Percentiles rank a stretch among this genome's conserved stretches.
These are phyloP conservation scores for Buathra laborator DNA, from an alignment of 2,888 invertebrate species.

Conservation along the genomic window DNA sequence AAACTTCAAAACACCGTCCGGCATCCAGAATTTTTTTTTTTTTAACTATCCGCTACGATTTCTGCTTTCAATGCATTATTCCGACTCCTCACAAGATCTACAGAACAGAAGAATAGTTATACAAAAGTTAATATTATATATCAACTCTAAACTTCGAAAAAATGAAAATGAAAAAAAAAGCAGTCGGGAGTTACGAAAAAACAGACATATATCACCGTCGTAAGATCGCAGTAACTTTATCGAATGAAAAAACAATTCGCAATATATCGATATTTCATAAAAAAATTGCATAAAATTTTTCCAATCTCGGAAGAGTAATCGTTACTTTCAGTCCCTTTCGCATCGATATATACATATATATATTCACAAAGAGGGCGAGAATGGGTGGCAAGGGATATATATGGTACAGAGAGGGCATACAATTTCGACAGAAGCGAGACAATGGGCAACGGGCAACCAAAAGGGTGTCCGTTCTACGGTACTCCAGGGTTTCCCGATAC, in stretches of 20 bases:
- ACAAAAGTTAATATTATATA: no score
- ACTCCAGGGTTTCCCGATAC: slow-evolving; percentile 52
- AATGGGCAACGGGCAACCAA: slow-evolving; percentile 73
- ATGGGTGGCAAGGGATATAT: neutral
- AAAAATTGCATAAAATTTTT: slow-evolving; percentile 33
- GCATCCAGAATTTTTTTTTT: no score
- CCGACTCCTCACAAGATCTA: no score
- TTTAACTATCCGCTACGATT: no score
- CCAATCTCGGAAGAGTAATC: slow-evolving; percentile 82
- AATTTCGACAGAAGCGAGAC: slow-evolving; percentile 81
- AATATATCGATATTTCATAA: slow-evolving; percentile 27
- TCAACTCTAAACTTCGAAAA: no score
- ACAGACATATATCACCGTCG: no score
- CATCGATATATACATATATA: slow-evolving; percentile 73
- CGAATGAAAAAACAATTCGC: neutral
- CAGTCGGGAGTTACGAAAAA: no score
- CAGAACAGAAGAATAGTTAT: no score
- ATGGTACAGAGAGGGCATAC: slow-evolving; percentile 73
- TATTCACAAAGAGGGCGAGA: neutral
- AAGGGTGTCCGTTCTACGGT: slow-evolving; percentile 58
- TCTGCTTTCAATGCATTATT: no score
- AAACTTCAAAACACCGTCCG: no score
- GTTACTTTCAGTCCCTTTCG: slow-evolving; percentile 76
- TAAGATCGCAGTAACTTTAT: neutral
- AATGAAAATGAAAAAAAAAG: no score